Evolutionary conservation across 2,797 vertebrate genomes (phyloP).

Genomic region (Ctenochaetus hawaiiensis): DNA sequence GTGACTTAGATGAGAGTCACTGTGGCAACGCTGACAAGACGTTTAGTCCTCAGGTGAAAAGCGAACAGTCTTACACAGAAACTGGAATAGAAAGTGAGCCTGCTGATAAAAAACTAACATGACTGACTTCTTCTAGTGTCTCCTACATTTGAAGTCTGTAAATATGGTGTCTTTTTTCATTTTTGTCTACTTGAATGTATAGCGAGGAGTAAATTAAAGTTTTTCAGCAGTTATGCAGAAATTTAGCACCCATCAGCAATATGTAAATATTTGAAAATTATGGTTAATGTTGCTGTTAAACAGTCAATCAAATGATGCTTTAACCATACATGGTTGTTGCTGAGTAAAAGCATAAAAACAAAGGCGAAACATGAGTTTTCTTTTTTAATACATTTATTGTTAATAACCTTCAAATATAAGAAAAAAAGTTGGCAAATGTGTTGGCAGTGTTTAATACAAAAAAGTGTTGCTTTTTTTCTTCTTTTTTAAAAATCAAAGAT

Average conservation of each 20-base stretch:
- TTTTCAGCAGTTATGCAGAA: neutral
- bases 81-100: conserved; percentile 4
- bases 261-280: conserved; percentile 49
- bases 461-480: conserved; percentile 23
- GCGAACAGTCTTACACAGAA: conserved; percentile 12
- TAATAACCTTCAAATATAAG: conserved; percentile 70
- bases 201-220: neutral
- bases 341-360: conserved; percentile 25
- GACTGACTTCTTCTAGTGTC: neutral
- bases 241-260: neutral
- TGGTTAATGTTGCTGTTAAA: neutral
- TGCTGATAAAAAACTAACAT: conserved; percentile 27
- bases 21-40: neutral
- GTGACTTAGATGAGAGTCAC: neutral
- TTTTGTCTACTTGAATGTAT: neutral
- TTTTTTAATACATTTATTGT: conserved; percentile 78
- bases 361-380: conserved; percentile 4
- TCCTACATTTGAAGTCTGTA: neutral
- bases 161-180: neutral
- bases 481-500: conserved; percentile 54
- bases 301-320: neutral
- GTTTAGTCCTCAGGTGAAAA: conserved; percentile 16
- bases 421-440: conserved; percentile 62
- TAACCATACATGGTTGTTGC: neutral
- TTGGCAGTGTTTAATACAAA: conserved; percentile 79